Evolutionary conservation across 2,113 vertebrate genomes (phyloP).

Genomic region (Mormyrus iriodes): DNA sequence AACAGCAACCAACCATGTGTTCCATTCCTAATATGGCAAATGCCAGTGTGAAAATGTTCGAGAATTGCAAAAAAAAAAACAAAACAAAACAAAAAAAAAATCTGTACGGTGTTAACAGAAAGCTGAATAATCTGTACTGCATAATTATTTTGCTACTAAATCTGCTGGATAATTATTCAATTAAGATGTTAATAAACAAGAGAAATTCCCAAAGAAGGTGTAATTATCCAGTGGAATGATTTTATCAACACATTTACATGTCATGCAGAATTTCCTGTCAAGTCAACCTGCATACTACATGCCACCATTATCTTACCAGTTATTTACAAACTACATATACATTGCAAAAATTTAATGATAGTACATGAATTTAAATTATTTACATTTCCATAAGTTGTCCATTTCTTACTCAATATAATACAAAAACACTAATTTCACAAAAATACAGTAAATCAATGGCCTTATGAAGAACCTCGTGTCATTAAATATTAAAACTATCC

Average conservation of each 20-base stretch:
- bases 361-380: background rate
- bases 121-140: background rate
- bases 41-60: background rate
- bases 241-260: background rate
- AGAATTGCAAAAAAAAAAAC: background rate
- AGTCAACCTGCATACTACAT: background rate
- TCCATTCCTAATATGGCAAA: background rate
- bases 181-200: constrained; percentile 17
- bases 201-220: constrained; percentile 2
- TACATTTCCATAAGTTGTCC: background rate
- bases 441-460: background rate
- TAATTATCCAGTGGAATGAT: background rate
- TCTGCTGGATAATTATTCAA: background rate
- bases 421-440: background rate
- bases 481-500: background rate
- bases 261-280: background rate
- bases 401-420: background rate
- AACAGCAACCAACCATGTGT: background rate
- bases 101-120: background rate
- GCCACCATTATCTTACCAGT: background rate
- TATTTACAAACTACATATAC: background rate
- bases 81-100: too few species aligned
- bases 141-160: constrained; percentile 11
- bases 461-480: background rate
- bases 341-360: background rate